Conservation (phyloP, 2,797 vertebrate species). For the Ctenochaetus hawaiiensis region DNA sequence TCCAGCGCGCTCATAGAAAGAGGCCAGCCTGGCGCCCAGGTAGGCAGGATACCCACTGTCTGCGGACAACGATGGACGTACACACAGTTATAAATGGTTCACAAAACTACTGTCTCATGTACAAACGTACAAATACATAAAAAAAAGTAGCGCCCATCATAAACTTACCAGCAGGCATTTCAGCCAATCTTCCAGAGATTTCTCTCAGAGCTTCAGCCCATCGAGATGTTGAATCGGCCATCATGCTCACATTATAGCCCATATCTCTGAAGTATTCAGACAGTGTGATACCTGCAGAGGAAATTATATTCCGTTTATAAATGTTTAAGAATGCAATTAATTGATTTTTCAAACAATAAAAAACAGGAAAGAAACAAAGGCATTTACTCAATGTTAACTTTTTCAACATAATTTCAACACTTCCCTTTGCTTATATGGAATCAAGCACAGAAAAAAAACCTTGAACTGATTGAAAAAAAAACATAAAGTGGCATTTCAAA, state of each 20-base stretch:
- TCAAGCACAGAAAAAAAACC: not conserved
- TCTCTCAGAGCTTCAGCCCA: conserved; percentile 99
- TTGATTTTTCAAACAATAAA: no score
- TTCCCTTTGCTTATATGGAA: not conserved
- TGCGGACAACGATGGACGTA: conserved; percentile 33
- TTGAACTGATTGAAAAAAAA: not conserved
- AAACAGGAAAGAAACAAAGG: not conserved
- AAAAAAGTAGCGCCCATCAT: no score
- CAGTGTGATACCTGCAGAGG: conserved; percentile 92
- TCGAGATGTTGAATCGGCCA: conserved; percentile 98
- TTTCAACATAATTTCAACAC: not conserved
- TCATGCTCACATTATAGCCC: conserved; percentile 99
- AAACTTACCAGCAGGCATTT: conserved; percentile 97
- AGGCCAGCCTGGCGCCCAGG: conserved; percentile 95
- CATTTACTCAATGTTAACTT: not conserved
- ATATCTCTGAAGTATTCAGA: conserved; percentile 99
- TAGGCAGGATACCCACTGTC: conserved; percentile 88
- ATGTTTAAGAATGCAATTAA: not conserved
- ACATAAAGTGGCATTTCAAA: not conserved
- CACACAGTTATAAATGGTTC: conserved; percentile 11
- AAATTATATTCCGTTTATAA: not conserved
- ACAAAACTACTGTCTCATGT: not conserved
- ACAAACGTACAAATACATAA: not conserved
- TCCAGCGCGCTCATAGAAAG: conserved; percentile 97
- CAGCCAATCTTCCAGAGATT: conserved; percentile 96